Evolutionary conservation across 2,888 invertebrate genomes (phyloP), one percentile per base, ranked within the genome.

Genomic region (Drosophila meridionalis): DNA sequence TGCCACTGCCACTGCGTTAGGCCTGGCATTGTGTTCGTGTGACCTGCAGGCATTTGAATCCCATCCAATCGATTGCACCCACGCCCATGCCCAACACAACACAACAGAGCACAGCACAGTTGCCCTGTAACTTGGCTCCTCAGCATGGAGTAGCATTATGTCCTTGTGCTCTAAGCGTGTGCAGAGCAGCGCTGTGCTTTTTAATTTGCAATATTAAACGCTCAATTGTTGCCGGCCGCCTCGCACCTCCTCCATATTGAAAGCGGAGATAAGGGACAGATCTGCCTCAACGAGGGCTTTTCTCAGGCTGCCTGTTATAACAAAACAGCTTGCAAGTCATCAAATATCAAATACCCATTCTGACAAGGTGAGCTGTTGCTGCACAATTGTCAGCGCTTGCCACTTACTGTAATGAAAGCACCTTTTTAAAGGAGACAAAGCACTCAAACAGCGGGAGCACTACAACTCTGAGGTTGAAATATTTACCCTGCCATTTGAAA

Each of bases 41-140:
- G 58, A 53, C 80, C 87, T 83, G 87, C 78, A 84, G 84, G 76
- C 88, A 84, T 88, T 78, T 78, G 78, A 73, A 76, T 76, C 62
- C 61, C 67, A 66, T 67, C 34, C 71, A 79, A 78, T 80, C 80
- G 78, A 78, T 78, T 64, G 55, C 32, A 45, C 59, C 76, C 53
- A 76, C 61, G 67, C 74, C 58, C 40, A 59, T 6, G 28, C 57
- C 43, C 42, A 59, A 47, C 58, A 11, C 36, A 30, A 20, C 14
- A 43, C 45, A 26, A 26, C 45, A 48, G 4, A 45, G 6, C 14
- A 1, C 30, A 6, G 40, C 56, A 57, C 56, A 64, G 62, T 70
- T 63, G 32, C 71, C 42, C 50, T 36, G 45, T 34, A 64, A 52
- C 43, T 70, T 62, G 62, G 48, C 62, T 70, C 53, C 48, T 69